Conservation (phyloP, 2,888 invertebrate species). For the Subacronicta megacephala region DNA sequence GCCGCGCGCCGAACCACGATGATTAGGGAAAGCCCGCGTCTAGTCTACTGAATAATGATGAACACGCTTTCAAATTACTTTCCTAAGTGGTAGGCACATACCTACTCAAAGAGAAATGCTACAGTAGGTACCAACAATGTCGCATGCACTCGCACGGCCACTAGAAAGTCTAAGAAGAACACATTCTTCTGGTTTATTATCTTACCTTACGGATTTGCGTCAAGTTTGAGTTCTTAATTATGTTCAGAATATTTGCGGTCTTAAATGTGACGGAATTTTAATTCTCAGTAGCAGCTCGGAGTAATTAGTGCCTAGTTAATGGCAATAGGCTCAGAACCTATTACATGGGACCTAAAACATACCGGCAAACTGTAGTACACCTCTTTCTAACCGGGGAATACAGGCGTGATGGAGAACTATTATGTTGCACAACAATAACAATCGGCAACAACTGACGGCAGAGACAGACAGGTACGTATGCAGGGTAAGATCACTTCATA, state of each 20-base stretch:
- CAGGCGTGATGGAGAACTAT: no score
- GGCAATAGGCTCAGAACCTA: no score
- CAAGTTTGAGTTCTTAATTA: no score
- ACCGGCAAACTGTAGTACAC: no score
- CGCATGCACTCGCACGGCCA: constrained; percentile 2
- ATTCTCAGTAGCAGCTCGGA: no score
- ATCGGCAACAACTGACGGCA: neutral
- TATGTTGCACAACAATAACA: neutral
- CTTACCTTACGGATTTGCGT: neutral
- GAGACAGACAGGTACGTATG: constrained; percentile 1
- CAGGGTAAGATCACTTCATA: constrained; percentile 17
- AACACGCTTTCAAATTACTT: constrained; percentile 55
- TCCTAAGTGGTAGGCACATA: constrained; percentile 20
- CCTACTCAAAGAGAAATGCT: constrained; percentile 38
- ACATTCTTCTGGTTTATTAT: neutral
- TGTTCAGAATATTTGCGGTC: no score
- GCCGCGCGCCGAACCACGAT: constrained; percentile 18
- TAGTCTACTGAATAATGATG: constrained; percentile 50
- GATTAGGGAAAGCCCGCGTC: constrained; percentile 56
- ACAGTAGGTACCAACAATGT: constrained; percentile 5
- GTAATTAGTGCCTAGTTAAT: no score
- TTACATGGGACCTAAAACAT: no score
- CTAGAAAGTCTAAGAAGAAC: constrained; percentile 43
- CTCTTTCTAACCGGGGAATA: no score
- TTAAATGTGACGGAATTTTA: no score